A percentile compares a stretch with the other conserved stretches of the same genome.
Conservation (phyloP, 1,140 invertebrate genomes). For the Euschistus heros region DNA sequence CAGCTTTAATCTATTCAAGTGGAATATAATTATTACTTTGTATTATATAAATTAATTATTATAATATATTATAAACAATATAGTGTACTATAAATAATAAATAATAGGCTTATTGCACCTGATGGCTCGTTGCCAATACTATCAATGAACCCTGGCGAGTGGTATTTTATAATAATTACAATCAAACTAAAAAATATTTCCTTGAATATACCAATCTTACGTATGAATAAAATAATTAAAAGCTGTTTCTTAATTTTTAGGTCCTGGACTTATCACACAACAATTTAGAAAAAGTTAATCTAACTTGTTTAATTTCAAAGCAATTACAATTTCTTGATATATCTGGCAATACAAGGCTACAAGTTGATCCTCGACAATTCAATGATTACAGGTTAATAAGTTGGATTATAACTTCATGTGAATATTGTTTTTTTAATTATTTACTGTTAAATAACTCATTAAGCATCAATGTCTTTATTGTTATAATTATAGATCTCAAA, state of each 20-base stretch:
- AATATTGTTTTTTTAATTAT: neutral
- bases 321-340: constrained; percentile 75
- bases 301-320: constrained; percentile 60
- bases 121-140: no score
- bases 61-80: no score
- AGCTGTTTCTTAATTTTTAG: constrained; percentile 31
- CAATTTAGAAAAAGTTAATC: constrained; percentile 64
- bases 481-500: constrained; percentile 42
- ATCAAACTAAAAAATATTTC: no score
- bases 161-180: no score
- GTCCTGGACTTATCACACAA: constrained; percentile 77
- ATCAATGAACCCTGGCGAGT: no score
- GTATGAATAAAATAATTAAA: neutral
- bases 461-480: neutral
- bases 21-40: no score
- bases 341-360: constrained; percentile 66
- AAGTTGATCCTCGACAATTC: constrained; percentile 70
- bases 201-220: no score
- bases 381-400: constrained; percentile 49
- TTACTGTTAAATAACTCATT: neutral
- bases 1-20: no score
- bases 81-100: no score
- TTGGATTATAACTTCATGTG: neutral
- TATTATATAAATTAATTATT: no score
- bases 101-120: no score